phyloP scores from a whole-genome alignment of 2,888 invertebrate species.

The Dyspetes luteomarginatus region DNA sequence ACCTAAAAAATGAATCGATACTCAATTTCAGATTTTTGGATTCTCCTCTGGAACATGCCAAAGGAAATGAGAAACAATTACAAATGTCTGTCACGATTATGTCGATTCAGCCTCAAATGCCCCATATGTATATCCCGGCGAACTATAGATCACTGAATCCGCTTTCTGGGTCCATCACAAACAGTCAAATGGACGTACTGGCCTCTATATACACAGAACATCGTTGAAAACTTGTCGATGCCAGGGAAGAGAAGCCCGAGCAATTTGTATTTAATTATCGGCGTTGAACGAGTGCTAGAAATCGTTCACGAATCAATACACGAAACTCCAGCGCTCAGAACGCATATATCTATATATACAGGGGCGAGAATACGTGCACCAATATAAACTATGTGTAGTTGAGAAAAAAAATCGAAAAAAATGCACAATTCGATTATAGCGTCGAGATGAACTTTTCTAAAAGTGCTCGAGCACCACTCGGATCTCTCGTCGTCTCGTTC shows the following conservation, averaged over 20 bases:
- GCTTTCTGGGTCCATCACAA: conserved; percentile 6
- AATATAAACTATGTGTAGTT: not conserved
- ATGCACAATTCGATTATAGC: conserved; percentile 12
- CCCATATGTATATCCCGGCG: not conserved
- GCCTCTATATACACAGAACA: not conserved
- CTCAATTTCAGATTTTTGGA: too few species aligned
- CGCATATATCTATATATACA: not conserved
- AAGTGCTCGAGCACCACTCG: conserved; percentile 32
- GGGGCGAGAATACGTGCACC: not conserved
- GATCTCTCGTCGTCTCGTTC: conserved; percentile 13
- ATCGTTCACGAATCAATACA: conserved; percentile 26
- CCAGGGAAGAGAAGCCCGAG: conserved; percentile 1
- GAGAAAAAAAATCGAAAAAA: not conserved
- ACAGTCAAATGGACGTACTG: conserved; percentile 5
- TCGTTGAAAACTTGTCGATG: conserved; percentile 17
- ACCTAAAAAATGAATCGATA: too few species aligned
- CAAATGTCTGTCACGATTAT: too few species aligned
- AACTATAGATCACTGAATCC: conserved; percentile 31
- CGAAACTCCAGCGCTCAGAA: not conserved
- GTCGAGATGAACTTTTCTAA: conserved; percentile 12
- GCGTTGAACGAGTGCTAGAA: conserved; percentile 41
- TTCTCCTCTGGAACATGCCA: too few species aligned
- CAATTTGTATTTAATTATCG: conserved; percentile 61
- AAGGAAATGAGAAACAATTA: too few species aligned
- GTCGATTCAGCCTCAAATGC: not conserved